These are phyloP conservation scores for Phoxinus dragarum DNA, from an alignment of 2,797 vertebrate species.

Conservation along the genomic window DNA sequence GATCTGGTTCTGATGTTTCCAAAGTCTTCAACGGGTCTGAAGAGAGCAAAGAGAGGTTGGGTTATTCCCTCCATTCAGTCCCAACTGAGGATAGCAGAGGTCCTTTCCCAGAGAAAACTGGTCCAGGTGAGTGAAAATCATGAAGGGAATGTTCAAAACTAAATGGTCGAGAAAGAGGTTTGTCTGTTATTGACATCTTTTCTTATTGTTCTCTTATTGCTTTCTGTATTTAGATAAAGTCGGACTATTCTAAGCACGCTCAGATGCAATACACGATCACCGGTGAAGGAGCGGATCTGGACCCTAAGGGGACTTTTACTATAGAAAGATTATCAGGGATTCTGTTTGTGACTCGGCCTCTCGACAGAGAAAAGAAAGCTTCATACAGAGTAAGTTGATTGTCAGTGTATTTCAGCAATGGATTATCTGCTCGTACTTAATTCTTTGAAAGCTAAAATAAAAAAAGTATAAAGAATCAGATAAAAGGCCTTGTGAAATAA, in stretches of 20 bases:
- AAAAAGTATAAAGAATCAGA: too few species aligned
- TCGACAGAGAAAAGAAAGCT: conserved; percentile 47
- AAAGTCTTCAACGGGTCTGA: conserved; percentile 13
- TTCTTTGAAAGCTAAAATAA: too few species aligned
- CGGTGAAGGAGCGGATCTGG: neutral
- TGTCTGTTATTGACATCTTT: neutral
- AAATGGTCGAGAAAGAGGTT: neutral
- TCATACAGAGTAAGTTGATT: conserved; percentile 47
- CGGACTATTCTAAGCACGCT: conserved; percentile 23
- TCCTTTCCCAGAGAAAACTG: conserved; percentile 42
- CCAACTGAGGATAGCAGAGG: conserved; percentile 54
- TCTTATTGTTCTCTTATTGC: too few species aligned
- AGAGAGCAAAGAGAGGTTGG: conserved; percentile 58
- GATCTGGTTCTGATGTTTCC: conserved; percentile 59
- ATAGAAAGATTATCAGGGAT: conserved; percentile 36
- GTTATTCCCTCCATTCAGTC: conserved; percentile 50
- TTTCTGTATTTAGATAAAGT: conserved; percentile 45
- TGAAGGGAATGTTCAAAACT: neutral
- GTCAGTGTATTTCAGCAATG: too few species aligned
- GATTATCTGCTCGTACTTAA: too few species aligned
- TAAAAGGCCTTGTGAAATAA: too few species aligned
- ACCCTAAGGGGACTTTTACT: conserved; percentile 46
- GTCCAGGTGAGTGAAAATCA: conserved; percentile 39
- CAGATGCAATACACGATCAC: conserved; percentile 49
- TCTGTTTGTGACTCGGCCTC: conserved; percentile 28